phyloP scores from a whole-genome alignment of 2,113 vertebrate species.

The Anoplopoma fimbria region DNA sequence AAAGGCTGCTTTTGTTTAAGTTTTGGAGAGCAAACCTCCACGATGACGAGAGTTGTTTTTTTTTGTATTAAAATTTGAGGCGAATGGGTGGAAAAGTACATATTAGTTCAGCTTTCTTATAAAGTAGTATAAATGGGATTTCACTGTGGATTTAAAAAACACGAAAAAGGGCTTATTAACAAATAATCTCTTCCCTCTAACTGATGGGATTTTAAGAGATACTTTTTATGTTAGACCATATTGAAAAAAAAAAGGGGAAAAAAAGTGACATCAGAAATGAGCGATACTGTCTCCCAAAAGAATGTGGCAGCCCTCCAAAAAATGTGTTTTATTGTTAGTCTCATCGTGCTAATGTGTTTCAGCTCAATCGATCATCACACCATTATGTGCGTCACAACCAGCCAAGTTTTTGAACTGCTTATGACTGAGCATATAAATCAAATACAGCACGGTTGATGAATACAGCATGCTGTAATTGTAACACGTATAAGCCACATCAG shows the following conservation, averaged over 20 bases:
- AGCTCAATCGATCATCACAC: conserved; percentile 49
- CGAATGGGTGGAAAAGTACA: conserved; percentile 6
- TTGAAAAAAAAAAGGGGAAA: neutral
- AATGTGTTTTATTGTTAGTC: conserved; percentile 30
- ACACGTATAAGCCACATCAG: conserved; percentile 45
- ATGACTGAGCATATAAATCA: conserved; percentile 57
- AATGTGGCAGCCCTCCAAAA: conserved; percentile 25
- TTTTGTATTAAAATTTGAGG: neutral
- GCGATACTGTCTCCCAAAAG: neutral
- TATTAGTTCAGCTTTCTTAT: conserved; percentile 5
- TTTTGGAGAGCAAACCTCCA: neutral
- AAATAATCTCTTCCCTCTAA: too few species aligned
- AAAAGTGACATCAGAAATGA: neutral
- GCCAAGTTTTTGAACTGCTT: conserved; percentile 43
- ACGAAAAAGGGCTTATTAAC: neutral
- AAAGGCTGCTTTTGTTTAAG: neutral
- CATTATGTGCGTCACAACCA: neutral
- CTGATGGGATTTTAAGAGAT: too few species aligned
- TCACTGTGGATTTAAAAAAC: conserved; percentile 14
- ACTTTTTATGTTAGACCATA: neutral
- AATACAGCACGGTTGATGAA: conserved; percentile 53
- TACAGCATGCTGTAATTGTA: conserved; percentile 58
- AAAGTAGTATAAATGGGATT: conserved; percentile 6
- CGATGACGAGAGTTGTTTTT: neutral
- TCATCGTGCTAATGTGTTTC: conserved; percentile 55